Evolutionary conservation across 2,113 vertebrate genomes (phyloP), one percentile per base, ranked within the genome.

Genomic region (Urocynchramus pylzowi): DNA sequence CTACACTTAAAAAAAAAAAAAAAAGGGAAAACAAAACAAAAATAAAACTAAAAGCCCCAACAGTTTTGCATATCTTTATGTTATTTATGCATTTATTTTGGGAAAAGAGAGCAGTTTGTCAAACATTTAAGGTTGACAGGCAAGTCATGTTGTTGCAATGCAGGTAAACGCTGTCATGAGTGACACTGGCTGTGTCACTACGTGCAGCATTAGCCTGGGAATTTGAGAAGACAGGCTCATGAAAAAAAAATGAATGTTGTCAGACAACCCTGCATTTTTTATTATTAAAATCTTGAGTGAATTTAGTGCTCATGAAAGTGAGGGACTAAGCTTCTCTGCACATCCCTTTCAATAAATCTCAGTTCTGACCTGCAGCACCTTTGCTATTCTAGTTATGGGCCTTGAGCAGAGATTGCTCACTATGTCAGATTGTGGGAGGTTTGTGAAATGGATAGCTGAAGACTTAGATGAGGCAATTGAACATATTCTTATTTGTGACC

Each of bases 241-340:
- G 97, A 97, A 97, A 97, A 97, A 97, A 90, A 97, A 91, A 97
- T 97, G 97, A 97, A 94, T 97, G 94, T 97, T 97, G 97, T 97
- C 97, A 97, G 87, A 94, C 90, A 97, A 96, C 35, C 82, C 94
- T 97, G 96, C 71, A 96, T 97, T 96, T 97, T 97, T 96, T 97
- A 96, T 96, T 97, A 97, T 97, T 97, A 97, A 97, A 97, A 96
- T 96, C 87, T 93, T 97, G 96, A 94, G 90, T 97, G 95, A 96
- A 96, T 97, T 96, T 97, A 93, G 93, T 95, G 84, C 82, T 96
- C 90, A 93, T 94, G 95, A 97, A 97, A 97, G 95, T 89, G 92
- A 94, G 86, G 78, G 94, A 77, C 88, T 93, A 81, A 95, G 96
- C 41, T 96, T 95, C 89, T 84, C 68, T 52, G 60, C 74, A 93